Base-by-base conservation (phyloP, 2,113 vertebrate species). In the Eleginops maclovinus region DNA sequence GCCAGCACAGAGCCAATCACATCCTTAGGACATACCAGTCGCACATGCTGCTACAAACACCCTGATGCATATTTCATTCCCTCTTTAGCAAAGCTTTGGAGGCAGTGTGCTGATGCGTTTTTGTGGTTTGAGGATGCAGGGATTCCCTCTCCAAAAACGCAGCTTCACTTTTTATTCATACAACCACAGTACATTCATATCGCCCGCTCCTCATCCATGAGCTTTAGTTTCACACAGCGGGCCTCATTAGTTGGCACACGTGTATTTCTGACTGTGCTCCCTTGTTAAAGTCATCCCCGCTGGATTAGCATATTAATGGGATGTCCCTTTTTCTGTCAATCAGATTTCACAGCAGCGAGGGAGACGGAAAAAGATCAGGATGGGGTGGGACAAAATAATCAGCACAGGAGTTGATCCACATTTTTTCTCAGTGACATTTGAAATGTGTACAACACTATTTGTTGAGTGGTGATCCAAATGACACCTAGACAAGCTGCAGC, bases 261-360 rank as follows among this genome's bases (percentile, higher is more conserved):
- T 71, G 61, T 88, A 81, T 88, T 86, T 77, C 80, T 79, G 72
- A 83, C 75, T 74, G 14, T 44, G 84, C 80, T 70, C 51, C 0
- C 13, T 11, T 81, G 77, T 76, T 64, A 71, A 79, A 90, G 89
- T 90, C 87, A 71, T 83, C 72, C 77, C 79, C 22, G 77, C 83
- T 73, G 77, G 77, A 92, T 93, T 91, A 89, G 79, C 91, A 91
- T 92, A 89, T 86, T 91, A 90, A 93, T 89, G 72, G 63, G 47
- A 68, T 82, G 89, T 88, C 89, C 83, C 83, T 73, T 72, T 83
- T 80, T 81, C 82, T 87, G 81, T 86, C 87, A 83, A 40, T 89
- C 71, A 87, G 74, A 82, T 89, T 81, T 78, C 81, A 76, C 73
- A 78, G 79, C 54, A 71, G 63, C 14, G 11, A 51, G 62, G 74